These are phyloP conservation scores for Oscheius sp. DNA, from an alignment of 2,888 invertebrate species.

Conservation along the genomic window DNA sequence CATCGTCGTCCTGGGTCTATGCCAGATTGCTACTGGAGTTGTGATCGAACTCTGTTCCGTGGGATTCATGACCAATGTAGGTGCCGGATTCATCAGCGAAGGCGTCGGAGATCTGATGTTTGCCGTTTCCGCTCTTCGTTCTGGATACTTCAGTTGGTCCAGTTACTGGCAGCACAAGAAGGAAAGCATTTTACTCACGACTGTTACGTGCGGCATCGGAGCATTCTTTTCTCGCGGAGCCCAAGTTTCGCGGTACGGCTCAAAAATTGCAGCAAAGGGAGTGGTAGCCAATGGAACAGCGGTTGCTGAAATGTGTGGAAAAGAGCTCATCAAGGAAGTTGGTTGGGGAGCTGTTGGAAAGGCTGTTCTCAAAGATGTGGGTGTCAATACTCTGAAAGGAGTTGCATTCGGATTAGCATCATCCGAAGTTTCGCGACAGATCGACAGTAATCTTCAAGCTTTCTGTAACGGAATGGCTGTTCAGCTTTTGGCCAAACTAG, in stretches of 20 bases:
- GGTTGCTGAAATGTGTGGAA: constrained; percentile 17
- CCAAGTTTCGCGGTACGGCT: constrained; percentile 13
- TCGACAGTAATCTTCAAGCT: constrained; percentile 3
- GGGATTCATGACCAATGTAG: constrained; percentile 16
- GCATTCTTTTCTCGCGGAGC: constrained; percentile 18
- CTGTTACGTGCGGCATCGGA: not conserved
- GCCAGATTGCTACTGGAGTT: constrained; percentile 3
- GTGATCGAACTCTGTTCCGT: not conserved
- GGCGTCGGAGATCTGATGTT: constrained; percentile 24
- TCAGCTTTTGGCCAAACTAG: not conserved
- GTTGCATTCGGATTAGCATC: constrained; percentile 3
- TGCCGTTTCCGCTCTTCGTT: constrained; percentile 21
- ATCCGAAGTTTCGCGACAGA: not conserved
- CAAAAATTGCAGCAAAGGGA: not conserved
- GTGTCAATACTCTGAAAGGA: constrained; percentile 5
- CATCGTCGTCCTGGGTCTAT: not conserved
- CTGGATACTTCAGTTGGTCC: constrained; percentile 21
- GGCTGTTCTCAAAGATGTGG: not conserved
- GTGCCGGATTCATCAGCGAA: constrained; percentile 29
- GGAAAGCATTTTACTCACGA: constrained; percentile 5
- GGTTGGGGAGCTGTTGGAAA: constrained; percentile 23
- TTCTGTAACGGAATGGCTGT: constrained; percentile 14
- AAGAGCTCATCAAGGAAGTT: constrained; percentile 5
- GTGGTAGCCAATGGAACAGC: not conserved
- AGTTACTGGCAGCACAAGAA: constrained; percentile 21